Evolutionary conservation across 2,113 vertebrate species (phyloP).

Genomic region (Vulpes ferrilata): DNA sequence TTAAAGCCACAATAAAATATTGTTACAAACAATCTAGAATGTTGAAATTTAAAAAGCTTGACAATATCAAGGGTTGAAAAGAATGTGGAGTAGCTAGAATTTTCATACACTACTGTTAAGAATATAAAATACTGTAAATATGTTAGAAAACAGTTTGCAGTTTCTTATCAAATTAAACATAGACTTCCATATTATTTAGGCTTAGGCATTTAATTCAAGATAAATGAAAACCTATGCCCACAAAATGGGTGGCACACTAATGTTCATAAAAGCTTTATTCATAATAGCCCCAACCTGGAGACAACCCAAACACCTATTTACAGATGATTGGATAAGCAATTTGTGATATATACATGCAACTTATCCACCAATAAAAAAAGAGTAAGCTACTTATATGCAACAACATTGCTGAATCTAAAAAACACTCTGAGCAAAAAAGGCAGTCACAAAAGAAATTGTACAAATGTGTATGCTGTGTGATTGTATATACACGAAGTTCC

Average conservation of each 20-base stretch:
- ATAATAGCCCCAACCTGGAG: background rate
- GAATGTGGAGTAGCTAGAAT: background rate
- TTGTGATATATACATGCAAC: background rate
- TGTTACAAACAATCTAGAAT: background rate
- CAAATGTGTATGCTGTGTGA: background rate
- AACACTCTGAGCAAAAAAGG: background rate
- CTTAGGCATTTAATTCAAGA: background rate
- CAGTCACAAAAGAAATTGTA: background rate
- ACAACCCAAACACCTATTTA: background rate
- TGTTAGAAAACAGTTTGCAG: background rate
- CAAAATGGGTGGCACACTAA: background rate
- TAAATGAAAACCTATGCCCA: background rate
- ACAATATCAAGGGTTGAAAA: background rate
- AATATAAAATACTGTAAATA: background rate
- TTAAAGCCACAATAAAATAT: background rate
- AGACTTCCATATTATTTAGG: background rate
- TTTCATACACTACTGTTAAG: background rate
- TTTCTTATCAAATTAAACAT: constrained; percentile 31
- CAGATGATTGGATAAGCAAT: background rate
- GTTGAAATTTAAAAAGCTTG: background rate
- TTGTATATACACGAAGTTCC: background rate
- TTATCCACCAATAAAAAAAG: constrained; percentile 16
- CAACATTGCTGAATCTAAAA: background rate
- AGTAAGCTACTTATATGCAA: background rate
- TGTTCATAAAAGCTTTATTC: background rate